Evolutionary conservation across 2,888 invertebrate genomes (phyloP).

Genomic region (Aphodius sticticus): DNA sequence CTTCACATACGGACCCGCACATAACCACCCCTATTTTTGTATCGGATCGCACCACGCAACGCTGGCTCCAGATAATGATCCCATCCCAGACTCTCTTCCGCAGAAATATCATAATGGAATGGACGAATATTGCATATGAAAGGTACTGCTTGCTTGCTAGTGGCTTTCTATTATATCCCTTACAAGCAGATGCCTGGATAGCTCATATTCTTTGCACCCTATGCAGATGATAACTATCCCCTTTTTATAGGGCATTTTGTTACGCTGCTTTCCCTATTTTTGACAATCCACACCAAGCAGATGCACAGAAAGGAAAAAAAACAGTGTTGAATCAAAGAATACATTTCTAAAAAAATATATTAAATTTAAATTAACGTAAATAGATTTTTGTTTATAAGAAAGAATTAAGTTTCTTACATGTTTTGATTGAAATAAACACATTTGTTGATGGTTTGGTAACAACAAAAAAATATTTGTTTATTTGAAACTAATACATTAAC

Average conservation of each 20-base stretch:
- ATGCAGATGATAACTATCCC: background rate
- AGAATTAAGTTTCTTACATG: too few species aligned
- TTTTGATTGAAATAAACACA: too few species aligned
- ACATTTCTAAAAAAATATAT: too few species aligned
- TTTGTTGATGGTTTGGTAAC: too few species aligned
- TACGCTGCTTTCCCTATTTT: background rate
- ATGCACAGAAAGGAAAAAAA: too few species aligned
- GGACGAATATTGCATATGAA: slow-evolving; percentile 14
- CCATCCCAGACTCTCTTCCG: slow-evolving; percentile 11
- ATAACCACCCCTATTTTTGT: slow-evolving; percentile 25
- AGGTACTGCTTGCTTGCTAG: slow-evolving; percentile 4
- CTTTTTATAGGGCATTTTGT: background rate
- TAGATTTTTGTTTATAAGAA: too few species aligned
- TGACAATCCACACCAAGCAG: background rate
- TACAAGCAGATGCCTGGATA: background rate
- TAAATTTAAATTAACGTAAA: too few species aligned
- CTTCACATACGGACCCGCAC: slow-evolving; percentile 17
- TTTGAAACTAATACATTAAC: too few species aligned
- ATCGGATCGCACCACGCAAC: slow-evolving; percentile 34
- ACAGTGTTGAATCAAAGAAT: too few species aligned
- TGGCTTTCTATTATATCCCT: background rate
- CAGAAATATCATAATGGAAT: slow-evolving; percentile 18
- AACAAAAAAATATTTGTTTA: too few species aligned
- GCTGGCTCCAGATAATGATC: slow-evolving; percentile 40
- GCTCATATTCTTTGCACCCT: background rate